Percentiles rank a stretch among this genome's conserved stretches.
phyloP scores from a whole-genome alignment of 1,140 invertebrate species.

The Portunus trituberculatus region DNA sequence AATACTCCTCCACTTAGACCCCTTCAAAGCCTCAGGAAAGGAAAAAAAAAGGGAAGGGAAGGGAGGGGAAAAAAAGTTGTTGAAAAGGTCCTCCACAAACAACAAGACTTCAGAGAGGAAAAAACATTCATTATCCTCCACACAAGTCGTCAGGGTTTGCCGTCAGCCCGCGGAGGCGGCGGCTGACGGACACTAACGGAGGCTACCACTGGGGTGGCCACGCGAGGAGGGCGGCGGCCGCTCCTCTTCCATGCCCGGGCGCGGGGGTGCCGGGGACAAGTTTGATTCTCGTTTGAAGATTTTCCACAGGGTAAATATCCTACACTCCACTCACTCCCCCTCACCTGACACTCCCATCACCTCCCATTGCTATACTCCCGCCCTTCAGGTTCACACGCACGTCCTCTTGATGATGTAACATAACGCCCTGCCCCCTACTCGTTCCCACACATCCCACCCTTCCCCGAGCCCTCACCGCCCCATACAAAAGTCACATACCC shows the following conservation, averaged over 20 bases:
- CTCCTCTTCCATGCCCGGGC: slow-evolving; percentile 16
- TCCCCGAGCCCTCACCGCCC: no score
- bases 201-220: background rate
- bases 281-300: background rate
- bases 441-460: no score
- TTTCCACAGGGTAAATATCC: slow-evolving; percentile 13
- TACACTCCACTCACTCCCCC: background rate
- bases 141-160: background rate
- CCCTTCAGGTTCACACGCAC: no score
- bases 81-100: background rate
- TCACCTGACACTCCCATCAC: no score
- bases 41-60: background rate
- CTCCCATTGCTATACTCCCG: no score
- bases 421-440: no score
- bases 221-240: background rate
- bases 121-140: background rate
- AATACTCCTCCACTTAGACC: background rate
- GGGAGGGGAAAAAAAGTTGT: background rate
- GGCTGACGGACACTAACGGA: background rate
- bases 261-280: background rate
- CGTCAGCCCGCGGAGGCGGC: background rate
- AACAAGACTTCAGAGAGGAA: background rate
- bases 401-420: no score
- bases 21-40: background rate
- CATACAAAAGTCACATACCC: no score